These are phyloP conservation scores for Drosophila nasuta DNA, from an alignment of 1,140 invertebrate genomes.

Conservation along the genomic window DNA sequence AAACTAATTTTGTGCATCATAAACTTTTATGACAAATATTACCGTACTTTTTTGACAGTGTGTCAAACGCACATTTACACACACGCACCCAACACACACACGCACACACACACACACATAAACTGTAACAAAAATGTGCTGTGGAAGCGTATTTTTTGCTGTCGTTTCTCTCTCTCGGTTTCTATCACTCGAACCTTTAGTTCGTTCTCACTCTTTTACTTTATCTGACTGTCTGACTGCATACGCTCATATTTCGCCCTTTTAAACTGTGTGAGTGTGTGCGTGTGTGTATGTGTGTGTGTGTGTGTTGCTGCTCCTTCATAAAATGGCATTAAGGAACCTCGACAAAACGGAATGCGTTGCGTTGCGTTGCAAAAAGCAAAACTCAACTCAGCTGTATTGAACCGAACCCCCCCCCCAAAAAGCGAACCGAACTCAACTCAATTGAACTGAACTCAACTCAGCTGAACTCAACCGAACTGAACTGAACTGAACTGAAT, in stretches of 20 bases:
- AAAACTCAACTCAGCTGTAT: background rate
- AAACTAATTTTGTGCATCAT: constrained; percentile 81
- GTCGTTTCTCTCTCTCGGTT: background rate
- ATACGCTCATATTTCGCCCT: constrained; percentile 10
- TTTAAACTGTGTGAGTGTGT: background rate
- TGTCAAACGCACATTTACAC: constrained; percentile 67
- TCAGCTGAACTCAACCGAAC: constrained; percentile 4
- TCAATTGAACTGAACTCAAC: constrained; percentile 13
- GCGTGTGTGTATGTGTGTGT: background rate
- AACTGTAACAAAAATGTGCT: constrained; percentile 49
- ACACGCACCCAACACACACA: constrained; percentile 7
- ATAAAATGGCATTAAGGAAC: constrained; percentile 59
- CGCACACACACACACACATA: constrained; percentile 16
- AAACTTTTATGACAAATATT: constrained; percentile 82
- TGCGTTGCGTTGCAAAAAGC: constrained; percentile 6
- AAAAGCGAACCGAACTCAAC: constrained; percentile 6
- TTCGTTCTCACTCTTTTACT: background rate
- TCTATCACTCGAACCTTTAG: no score
- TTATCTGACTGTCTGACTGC: constrained; percentile 20
- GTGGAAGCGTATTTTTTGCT: constrained; percentile 66
- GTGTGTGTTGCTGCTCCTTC: constrained; percentile 33
- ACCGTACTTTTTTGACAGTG: constrained; percentile 74
- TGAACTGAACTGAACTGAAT: constrained; percentile 16
- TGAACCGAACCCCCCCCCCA: background rate
- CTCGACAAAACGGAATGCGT: constrained; percentile 35